Evolutionary conservation across 2,113 vertebrate species (phyloP).

Genomic region (Cyanoderma ruficeps): DNA sequence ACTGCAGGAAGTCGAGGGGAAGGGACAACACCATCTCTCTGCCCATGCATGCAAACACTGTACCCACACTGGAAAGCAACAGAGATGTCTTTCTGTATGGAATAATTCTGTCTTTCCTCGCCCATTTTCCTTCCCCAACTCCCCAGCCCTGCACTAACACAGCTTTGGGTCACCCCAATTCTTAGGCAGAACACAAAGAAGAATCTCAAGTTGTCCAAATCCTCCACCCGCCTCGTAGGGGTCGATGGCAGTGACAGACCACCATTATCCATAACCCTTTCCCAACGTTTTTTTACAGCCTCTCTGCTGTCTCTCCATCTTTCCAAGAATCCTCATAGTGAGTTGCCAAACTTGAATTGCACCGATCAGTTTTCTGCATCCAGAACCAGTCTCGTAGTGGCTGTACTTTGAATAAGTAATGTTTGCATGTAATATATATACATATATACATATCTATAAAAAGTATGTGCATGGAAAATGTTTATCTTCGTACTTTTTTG

Average conservation of each 20-base stretch:
- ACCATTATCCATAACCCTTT: not conserved
- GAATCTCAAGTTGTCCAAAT: not conserved
- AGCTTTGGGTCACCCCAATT: slow-evolving; percentile 23
- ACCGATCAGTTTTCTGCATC: slow-evolving; percentile 78
- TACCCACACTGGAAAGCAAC: not conserved
- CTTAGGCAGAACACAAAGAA: not conserved
- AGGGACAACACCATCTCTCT: slow-evolving; percentile 26
- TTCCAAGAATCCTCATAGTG: slow-evolving; percentile 68
- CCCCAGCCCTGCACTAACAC: not conserved
- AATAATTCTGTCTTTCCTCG: not conserved
- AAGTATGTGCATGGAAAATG: slow-evolving; percentile 90
- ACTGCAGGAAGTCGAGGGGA: slow-evolving; percentile 24
- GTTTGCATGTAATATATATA: slow-evolving; percentile 93
- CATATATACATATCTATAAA: slow-evolving; percentile 82
- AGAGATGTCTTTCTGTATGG: not conserved
- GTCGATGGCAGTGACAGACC: not conserved
- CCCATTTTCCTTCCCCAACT: not conserved
- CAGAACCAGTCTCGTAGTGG: slow-evolving; percentile 81
- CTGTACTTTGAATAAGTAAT: slow-evolving; percentile 83
- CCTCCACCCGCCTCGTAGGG: not conserved
- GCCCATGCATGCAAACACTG: slow-evolving; percentile 47
- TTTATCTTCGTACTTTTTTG: slow-evolving; percentile 94
- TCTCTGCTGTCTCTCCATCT: slow-evolving; percentile 61
- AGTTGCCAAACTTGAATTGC: slow-evolving; percentile 79
- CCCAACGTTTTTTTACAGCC: slow-evolving; percentile 53